A percentile compares a stretch with the other conserved stretches of the same genome.
phyloP scores from a whole-genome alignment of 2,888 invertebrate species.

The Cartodere bifasciata region DNA sequence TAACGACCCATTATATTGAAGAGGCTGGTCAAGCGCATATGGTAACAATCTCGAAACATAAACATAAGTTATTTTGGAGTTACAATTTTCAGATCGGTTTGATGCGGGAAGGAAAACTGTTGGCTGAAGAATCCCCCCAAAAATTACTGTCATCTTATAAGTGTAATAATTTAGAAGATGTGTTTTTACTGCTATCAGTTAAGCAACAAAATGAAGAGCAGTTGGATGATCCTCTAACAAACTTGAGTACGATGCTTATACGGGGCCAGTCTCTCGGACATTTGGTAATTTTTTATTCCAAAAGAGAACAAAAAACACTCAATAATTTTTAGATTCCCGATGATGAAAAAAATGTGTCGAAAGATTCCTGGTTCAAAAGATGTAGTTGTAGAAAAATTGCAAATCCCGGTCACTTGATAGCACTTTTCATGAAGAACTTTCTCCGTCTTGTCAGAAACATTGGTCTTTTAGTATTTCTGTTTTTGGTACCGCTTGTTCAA shows the following conservation, averaged over 20 bases:
- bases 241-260: too few relatives aligned
- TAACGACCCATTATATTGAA: conserved; percentile 80
- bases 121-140: conserved; percentile 85
- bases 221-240: too few relatives aligned
- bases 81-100: conserved; percentile 63
- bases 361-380: conserved; percentile 77
- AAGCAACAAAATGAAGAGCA: conserved; percentile 54
- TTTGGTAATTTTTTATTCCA: too few relatives aligned
- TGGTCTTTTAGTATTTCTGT: conserved; percentile 87
- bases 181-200: conserved; percentile 79
- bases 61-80: too few relatives aligned
- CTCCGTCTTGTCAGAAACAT: conserved; percentile 86
- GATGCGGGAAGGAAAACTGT: conserved; percentile 81
- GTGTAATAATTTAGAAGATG: conserved; percentile 78
- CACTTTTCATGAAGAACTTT: conserved; percentile 78
- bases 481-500: conserved; percentile 83
- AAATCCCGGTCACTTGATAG: conserved; percentile 79
- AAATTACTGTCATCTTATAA: conserved; percentile 71
- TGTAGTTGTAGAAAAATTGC: conserved; percentile 74
- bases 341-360: conserved; percentile 67
- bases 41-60: too few relatives aligned
- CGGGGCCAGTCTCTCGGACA: too few relatives aligned
- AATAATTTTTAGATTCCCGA: conserved; percentile 69
- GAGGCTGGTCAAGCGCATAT: conserved; percentile 73
- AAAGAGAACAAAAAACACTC: conserved; percentile 43